phyloP scores from a whole-genome alignment of 2,113 vertebrate species.

The Gavialis gangeticus region DNA sequence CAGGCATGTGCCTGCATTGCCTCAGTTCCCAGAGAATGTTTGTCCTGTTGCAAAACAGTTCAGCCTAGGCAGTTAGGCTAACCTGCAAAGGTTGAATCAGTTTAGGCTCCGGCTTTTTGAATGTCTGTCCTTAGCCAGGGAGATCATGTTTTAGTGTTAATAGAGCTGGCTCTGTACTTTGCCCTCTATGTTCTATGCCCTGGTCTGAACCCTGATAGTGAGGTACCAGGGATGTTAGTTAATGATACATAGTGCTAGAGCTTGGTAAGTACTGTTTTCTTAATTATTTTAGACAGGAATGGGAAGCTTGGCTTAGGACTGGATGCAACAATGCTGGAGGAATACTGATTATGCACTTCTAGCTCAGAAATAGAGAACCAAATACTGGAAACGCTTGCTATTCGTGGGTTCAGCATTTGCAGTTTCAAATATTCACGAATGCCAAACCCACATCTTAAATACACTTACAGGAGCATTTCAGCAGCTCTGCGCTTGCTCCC shows the following conservation, averaged over 20 bases:
- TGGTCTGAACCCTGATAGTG: background rate
- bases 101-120: too few relatives aligned
- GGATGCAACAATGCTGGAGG: background rate
- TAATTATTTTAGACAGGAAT: background rate
- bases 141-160: background rate
- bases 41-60: too few relatives aligned
- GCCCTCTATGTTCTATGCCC: background rate
- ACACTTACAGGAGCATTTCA: too few relatives aligned
- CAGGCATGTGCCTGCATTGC: too few relatives aligned
- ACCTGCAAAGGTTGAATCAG: too few relatives aligned
- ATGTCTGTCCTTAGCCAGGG: background rate
- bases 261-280: background rate
- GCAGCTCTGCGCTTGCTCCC: too few relatives aligned
- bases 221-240: background rate
- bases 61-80: too few relatives aligned
- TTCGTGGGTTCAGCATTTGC: too few relatives aligned
- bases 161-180: background rate
- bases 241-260: background rate
- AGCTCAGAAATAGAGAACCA: background rate
- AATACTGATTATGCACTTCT: background rate
- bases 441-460: too few relatives aligned
- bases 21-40: too few relatives aligned
- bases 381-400: background rate
- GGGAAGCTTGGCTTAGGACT: accelerated
- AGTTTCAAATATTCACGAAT: too few relatives aligned